Base-by-base conservation (phyloP, 2,113 vertebrate species). In the Crotalus viridis region DNA sequence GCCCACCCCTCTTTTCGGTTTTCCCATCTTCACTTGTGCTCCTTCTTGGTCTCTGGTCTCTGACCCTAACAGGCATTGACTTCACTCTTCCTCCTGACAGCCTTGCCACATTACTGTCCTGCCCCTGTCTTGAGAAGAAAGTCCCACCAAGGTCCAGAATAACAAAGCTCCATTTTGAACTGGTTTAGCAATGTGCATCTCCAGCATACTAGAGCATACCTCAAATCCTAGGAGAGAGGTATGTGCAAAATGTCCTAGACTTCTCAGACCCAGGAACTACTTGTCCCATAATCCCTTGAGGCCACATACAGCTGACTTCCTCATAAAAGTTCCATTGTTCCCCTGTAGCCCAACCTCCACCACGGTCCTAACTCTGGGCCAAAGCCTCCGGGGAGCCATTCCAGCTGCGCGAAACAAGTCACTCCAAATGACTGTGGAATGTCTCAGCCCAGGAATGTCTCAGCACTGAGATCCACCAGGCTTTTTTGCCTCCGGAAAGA, bases 231-330 rank as follows among this genome's bases (percentile, higher is more conserved):
- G 95, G 96, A 81, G 61, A 26, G 26, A 96, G 96, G 96, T 94
- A 95, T 96, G 95, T 94, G 91, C 93, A 95, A 89, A 93, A 94
- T 95, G 92, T 96, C 95, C 97, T 95, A 96, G 96, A 96, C 96
- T 96, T 96, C 95, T 97, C 94, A 94, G 97, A 97, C 95, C 95
- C 96, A 96, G 96, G 97, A 96, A 96, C 97, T 97, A 94, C 96
- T 94, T 94, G 95, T 95, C 96, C 96, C 96, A 96, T 95, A 95
- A 97, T 96, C 96, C 95, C 96, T 91, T 0, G 74, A 95, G 97
- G 96, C 91, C 33, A 93, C 94, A 95, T 93, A 46, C 94, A 95
- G 95, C 95, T 95, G 97, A 95, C 95, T 96, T 96, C 95, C 95
- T 95, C 96, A 97, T 96, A 97, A 95, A 96, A 96, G 96, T 94